Base-by-base conservation (phyloP, 2,113 vertebrate species). In the Chitala chitala region DNA sequence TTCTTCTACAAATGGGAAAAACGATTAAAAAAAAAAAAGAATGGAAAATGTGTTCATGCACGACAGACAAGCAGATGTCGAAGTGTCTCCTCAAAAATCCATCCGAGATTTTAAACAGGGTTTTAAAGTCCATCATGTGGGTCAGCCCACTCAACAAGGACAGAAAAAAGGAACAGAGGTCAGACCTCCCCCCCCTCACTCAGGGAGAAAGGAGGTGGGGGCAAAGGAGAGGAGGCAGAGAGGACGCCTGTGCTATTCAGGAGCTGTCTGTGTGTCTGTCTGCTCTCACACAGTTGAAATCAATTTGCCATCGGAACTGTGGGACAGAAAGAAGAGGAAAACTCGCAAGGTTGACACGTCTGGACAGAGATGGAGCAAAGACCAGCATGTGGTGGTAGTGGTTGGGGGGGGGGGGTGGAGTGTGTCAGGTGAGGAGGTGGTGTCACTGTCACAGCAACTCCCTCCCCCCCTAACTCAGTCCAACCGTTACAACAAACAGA, bases 281-380 rank as follows among this genome's bases (percentile, higher is more conserved):
- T 91, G 90, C 93, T 93, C 92, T 98, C 95, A 98, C 93, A 98
- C 96, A 86, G 96, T 98, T 86, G 96, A 98, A 92, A 98, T 97
- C 94, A 98, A 96, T 88, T 96, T 97, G 92, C 95, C 93, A 89
- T 95, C 95, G 92, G 95, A 93, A 76, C 96, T 98, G 96, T 79
- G 91, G 87, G 94, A 96, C 91, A 93, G 89, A 94, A 94, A 96
- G 93, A 63, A 92, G 91, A 91, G 91, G 90, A 89, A 94, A 89
- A 91, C 93, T 93, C 90, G 94, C 94, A 91, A 86, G 89, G 87
- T 91, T 89, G 90, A 92, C 86, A 91, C 90, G 91, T 86, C 91
- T 86, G 86, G 89, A 88, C 81, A 89, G 87, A 87, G 86, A 89
- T 86, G 86, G 86, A 86, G 89, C 86, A 88, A 87, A 86, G 88